Evolutionary conservation across 2,888 invertebrate species (phyloP).

Genomic region (Eremobia ochroleuca): DNA sequence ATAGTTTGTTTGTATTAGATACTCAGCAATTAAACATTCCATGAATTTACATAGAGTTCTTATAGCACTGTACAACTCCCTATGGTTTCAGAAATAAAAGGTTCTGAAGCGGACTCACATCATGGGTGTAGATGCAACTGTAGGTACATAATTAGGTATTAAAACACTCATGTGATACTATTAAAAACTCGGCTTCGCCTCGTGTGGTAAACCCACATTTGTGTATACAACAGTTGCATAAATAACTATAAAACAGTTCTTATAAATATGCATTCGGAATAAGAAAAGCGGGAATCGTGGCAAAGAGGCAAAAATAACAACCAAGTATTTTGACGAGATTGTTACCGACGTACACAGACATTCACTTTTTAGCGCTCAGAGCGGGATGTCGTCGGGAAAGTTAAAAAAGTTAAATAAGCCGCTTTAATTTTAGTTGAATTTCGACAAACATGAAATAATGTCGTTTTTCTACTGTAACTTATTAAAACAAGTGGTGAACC

Average conservation of each 20-base stretch:
- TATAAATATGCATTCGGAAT: background rate
- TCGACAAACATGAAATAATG: conserved; percentile 20
- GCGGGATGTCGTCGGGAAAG: conserved; percentile 11
- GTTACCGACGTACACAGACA: conserved; percentile 32
- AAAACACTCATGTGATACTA: no score
- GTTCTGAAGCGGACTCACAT: no score
- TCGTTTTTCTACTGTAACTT: conserved; percentile 25
- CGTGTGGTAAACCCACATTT: no score
- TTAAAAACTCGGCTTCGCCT: no score
- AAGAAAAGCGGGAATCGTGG: background rate
- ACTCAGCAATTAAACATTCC: no score
- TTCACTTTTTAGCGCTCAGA: conserved; percentile 32
- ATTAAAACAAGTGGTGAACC: conserved; percentile 1
- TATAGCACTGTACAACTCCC: no score
- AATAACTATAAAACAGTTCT: background rate
- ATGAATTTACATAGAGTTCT: no score
- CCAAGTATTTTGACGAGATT: conserved; percentile 28
- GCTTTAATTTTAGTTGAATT: conserved; percentile 30
- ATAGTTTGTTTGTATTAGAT: no score
- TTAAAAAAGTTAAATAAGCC: conserved; percentile 29
- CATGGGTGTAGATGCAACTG: no score
- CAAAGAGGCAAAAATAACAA: conserved; percentile 19
- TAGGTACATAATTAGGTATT: no score
- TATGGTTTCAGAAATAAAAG: no score
- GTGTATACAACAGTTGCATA: no score